Base-by-base conservation (phyloP, 1,140 invertebrate genomes). In the Odontomachus brunneus region DNA sequence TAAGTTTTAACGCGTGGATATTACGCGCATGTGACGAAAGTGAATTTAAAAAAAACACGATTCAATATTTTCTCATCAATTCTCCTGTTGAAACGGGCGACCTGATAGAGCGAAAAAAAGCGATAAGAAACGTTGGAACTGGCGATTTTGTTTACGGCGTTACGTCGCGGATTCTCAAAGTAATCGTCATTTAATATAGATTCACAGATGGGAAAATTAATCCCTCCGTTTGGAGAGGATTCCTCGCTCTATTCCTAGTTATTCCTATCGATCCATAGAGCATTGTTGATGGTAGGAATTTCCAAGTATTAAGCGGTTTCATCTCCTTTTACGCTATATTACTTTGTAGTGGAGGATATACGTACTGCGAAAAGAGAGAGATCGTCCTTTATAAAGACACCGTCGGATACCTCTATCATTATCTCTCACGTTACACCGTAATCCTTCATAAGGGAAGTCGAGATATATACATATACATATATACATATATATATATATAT, bases 311-410 rank as follows among this genome's bases (percentile, higher is more conserved):
- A 24, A 26, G 22, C 15, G 7, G 17, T 67, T 26, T 49, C 3
- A 59, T 24, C 48, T 1, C 24, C 15, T n/a, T n/a, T 67, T 49
- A 49, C 44, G 7, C 48, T 67, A 49, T 67, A 24, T 66, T 66
- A 49, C 22, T 66, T 66, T 48, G 22, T 19, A 3, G 9, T 7
- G 38, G 19, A 44, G 48, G 0, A 24, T 4, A 38, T 44, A 48
- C 33, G n/a, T 24, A 24, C 3, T 11, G 9, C 38, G 38, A 7
- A 11, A 11, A 44, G 9, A 66, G 0, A 66, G 24, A 66, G 19
- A 66, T 49, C 19, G 17, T 49, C 14, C 38, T 44, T 66, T 17
- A 49, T 5, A 67, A 67, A 5, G 24, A 49, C 24, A 5, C 3
- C 49, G 33, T 11, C 5, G 17, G 12, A 49, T 67, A 49, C 17